Conservation (phyloP, 2,113 vertebrate genomes). For the Caranx ignobilis region DNA sequence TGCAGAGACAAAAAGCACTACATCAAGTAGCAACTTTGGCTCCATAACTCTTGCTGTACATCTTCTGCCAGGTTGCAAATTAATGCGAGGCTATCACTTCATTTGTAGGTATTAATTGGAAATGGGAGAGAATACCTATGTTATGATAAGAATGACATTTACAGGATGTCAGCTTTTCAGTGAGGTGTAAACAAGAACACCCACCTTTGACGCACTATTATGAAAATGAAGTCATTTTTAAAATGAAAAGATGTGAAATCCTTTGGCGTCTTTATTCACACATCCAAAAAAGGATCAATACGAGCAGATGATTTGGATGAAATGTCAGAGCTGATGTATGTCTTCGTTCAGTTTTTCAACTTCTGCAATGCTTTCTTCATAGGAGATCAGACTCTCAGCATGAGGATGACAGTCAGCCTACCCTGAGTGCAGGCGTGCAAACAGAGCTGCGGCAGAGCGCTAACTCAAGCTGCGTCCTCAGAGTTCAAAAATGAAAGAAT, state of each 20-base stretch:
- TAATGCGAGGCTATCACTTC: neutral
- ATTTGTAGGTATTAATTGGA: constrained; percentile 9
- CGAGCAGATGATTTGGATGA: constrained; percentile 45
- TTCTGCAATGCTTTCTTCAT: constrained; percentile 39
- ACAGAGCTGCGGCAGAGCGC: neutral
- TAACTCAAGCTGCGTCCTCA: neutral
- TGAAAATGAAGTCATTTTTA: neutral
- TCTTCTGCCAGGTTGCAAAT: neutral
- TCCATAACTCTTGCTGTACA: neutral
- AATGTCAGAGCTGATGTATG: constrained; percentile 39
- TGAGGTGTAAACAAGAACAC: neutral
- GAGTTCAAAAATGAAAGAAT: constrained; percentile 1
- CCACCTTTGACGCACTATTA: neutral
- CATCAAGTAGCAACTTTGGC: constrained; percentile 2
- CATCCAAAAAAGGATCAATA: neutral
- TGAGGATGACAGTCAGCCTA: neutral
- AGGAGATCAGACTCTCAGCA: constrained; percentile 38
- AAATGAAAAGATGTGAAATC: neutral
- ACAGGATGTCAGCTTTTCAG: constrained; percentile 16
- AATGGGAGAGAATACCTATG: neutral
- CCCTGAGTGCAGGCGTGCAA: constrained; percentile 19
- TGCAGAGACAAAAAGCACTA: constrained; percentile 13
- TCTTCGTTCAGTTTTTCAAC: constrained; percentile 52
- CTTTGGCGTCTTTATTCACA: constrained; percentile 12
- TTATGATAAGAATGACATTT: neutral